Base-by-base conservation (phyloP, 2,888 invertebrate genomes). In the Cheilosia impressa region DNA sequence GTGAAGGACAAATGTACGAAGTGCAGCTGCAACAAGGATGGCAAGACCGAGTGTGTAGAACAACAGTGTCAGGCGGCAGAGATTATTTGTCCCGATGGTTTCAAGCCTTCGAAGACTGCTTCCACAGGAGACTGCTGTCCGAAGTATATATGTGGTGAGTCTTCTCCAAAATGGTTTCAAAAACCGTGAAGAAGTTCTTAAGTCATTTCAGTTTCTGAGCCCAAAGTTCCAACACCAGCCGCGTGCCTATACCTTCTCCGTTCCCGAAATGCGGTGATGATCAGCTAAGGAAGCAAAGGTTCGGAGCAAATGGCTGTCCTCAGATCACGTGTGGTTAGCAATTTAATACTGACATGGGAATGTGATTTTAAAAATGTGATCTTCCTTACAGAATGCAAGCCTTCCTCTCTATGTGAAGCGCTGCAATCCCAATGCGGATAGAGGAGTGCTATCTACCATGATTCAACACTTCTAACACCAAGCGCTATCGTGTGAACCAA, bases 271-370 rank as follows among this genome's bases (percentile, higher is more conserved):
- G 97, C 88, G 96, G 95, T 0, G 94, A 93, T 65, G 96, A 95
- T 13, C 97, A 97, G 91, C 93, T 94, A 6, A 93, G 95, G 88
- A 96, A 96, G 90, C 92, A 95, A 78, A 94, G 94, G 88, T 94
- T 93, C 0, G 94, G 94, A 34, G 85, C 94, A 0, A 93, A 95
- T 88, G 95, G 95, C 4, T 97, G 97, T 91, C 94, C 94, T 38
- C 94, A 95, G 88, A 96, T 95, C 87, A 93, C 96, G 81, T 97
- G 97, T 89, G 94, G 96, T 96, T 90, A 91, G 93, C 3, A 34
- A 2, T 10, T 0, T 1, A 24, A 6, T 4, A 4, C 38, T 19
- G 2, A 15, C 13, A 15, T 13, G 2, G 1, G 13, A 13, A 89
- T 52, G 47, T 34, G 34, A 34, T 10, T 3, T 34, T 10, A 60